Evolutionary conservation across 2,797 vertebrate species (phyloP), one percentile per base, ranked within the genome.

Genomic region (Pelobates cultripes): DNA sequence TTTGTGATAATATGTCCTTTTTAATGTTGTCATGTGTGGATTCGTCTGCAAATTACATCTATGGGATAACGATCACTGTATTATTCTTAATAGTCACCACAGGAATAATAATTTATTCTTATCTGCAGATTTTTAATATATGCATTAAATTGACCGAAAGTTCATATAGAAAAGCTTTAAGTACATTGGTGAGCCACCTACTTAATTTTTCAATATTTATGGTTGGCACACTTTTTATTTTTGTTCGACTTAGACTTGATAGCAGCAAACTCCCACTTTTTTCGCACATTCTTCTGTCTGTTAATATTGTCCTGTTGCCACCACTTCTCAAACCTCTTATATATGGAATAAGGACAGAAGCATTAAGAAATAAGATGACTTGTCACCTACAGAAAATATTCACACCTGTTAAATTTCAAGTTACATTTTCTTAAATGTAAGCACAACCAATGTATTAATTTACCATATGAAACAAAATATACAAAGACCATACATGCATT

Each of bases 121-220:
- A 80, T 42, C 3, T 78, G 10, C 42, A 15, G 51, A 78, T 78
- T 55, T 45, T 70, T 7, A 3, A 45, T 4, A 42, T 78, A 15
- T 78, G 76, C 41, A 10, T 78, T 3, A 70, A 12, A 10, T 5
- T 78, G 8, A 70, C 76, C 1, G 45, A 61, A 45, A 51, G 60
- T 2, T 53, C 76, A 4, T 9, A 40, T 28, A 7, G 17, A 47
- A 78, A 78, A 57, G 76, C 76, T 9, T 10, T 70, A 9, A 67
- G 70, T 67, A 78, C 76, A 5, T 12, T 75, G 71, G 63, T 80
- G 41, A 80, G 71, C 42, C 79, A 80, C 63, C 60, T 80, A 5
- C 72, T 80, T 42, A 75, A 68, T 51, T 80, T 80, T 4, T 74
- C 63, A 7, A 66, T 74, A 8, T 80, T 57, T 47, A 14, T 80